Evolutionary conservation across 2,888 invertebrate genomes (phyloP).

Genomic region (Oxyteleia sp.): DNA sequence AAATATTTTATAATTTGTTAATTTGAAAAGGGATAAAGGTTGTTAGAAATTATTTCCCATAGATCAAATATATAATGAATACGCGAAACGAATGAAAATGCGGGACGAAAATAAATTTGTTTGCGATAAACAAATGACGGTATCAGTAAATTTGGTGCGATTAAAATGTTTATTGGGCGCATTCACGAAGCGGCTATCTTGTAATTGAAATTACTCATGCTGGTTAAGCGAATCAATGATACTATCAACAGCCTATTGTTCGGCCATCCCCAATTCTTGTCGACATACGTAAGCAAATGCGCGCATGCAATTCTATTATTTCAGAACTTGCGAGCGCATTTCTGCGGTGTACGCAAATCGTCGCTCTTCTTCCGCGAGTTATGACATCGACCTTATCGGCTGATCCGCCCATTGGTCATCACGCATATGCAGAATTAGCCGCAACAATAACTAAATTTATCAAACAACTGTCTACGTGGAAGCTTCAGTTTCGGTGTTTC

Average conservation of each 20-base stretch:
- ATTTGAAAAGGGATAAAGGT: too few species aligned
- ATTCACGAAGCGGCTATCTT: conserved; percentile 32
- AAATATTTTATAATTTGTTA: too few species aligned
- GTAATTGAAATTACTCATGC: conserved; percentile 54
- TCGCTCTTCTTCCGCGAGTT: conserved; percentile 57
- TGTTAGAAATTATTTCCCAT: too few species aligned
- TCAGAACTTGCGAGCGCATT: conserved; percentile 23
- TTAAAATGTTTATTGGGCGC: conserved; percentile 29
- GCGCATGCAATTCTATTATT: conserved; percentile 38
- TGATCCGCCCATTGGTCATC: conserved; percentile 67
- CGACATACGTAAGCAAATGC: conserved; percentile 48
- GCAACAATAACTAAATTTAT: conserved; percentile 25
- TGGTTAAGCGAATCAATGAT: conserved; percentile 44
- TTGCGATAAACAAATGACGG: not conserved
- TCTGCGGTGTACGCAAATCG: conserved; percentile 45
- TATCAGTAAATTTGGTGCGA: conserved; percentile 2
- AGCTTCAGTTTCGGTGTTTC: not conserved
- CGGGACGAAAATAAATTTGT: not conserved
- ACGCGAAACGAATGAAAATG: too few species aligned
- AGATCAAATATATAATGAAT: too few species aligned
- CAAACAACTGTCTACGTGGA: conserved; percentile 15
- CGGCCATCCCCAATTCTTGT: conserved; percentile 30
- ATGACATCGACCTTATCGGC: conserved; percentile 67
- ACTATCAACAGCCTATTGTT: conserved; percentile 50
- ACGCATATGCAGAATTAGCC: conserved; percentile 27